Conservation (phyloP, 2,888 invertebrate species). For the Drosophila vallismaia region DNA sequence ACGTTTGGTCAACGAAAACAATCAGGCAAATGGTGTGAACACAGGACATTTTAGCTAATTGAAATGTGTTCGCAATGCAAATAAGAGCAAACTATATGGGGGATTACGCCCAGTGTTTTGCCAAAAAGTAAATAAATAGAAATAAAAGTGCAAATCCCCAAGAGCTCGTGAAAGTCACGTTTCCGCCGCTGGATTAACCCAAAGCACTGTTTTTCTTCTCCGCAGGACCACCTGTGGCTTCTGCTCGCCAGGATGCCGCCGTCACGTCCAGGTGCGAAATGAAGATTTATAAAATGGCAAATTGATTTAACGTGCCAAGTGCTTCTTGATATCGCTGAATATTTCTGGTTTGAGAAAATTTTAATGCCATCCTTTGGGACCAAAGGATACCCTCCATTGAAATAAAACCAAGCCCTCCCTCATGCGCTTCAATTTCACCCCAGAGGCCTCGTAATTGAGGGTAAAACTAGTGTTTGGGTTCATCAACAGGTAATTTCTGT, state of each 20-base stretch:
- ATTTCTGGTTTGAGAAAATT: slow-evolving; percentile 72
- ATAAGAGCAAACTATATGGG: slow-evolving; percentile 47
- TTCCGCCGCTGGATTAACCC: slow-evolving; percentile 40
- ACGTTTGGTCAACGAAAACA: slow-evolving; percentile 62
- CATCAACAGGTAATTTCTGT: slow-evolving; percentile 81
- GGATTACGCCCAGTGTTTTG: slow-evolving; percentile 13
- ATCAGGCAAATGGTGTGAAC: slow-evolving; percentile 80
- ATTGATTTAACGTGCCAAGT: slow-evolving; percentile 77
- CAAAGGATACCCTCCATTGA: background rate
- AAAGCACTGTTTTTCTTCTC: slow-evolving; percentile 19
- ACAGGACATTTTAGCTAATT: slow-evolving; percentile 82
- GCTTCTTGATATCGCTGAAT: slow-evolving; percentile 60
- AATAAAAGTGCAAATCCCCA: slow-evolving; percentile 64
- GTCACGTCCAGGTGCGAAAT: slow-evolving; percentile 78
- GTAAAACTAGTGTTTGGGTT: slow-evolving; percentile 67
- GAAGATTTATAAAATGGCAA: slow-evolving; percentile 80
- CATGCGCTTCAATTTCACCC: slow-evolving; percentile 68
- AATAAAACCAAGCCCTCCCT: slow-evolving; percentile 1
- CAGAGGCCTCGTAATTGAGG: slow-evolving; percentile 70
- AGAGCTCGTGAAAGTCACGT: slow-evolving; percentile 62
- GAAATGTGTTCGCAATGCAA: slow-evolving; percentile 72
- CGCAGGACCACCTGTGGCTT: slow-evolving; percentile 65
- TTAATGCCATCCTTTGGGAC: slow-evolving; percentile 77
- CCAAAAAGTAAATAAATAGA: slow-evolving; percentile 54
- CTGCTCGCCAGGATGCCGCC: slow-evolving; percentile 18